Evolutionary conservation across 2,888 invertebrate genomes (phyloP).

Genomic region (Bedellia somnulentella): DNA sequence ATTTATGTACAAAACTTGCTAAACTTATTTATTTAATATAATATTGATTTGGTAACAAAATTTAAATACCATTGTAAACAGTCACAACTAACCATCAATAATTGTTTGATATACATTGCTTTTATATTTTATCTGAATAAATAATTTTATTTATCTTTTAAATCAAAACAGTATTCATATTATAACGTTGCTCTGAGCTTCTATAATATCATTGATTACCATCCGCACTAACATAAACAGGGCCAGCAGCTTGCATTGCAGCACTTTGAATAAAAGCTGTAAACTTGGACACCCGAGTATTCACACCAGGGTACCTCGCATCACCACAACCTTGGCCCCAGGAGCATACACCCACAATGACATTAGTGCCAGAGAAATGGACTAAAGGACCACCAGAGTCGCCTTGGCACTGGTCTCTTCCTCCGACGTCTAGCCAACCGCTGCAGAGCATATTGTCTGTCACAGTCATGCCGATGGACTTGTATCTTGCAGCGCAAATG

Average conservation of each 20-base stretch:
- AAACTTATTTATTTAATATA: too few species aligned
- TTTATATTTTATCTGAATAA: background rate
- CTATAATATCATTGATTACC: background rate
- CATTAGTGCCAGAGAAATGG: conserved; percentile 20
- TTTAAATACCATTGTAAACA: too few species aligned
- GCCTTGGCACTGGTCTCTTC: conserved; percentile 32
- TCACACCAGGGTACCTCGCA: conserved; percentile 22
- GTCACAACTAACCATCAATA: too few species aligned
- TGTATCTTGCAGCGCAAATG: conserved; percentile 16
- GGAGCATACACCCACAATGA: conserved; percentile 25
- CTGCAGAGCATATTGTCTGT: conserved; percentile 28
- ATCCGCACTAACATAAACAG: background rate
- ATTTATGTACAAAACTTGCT: too few species aligned
- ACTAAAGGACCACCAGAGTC: conserved; percentile 30
- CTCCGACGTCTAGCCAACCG: conserved; percentile 28
- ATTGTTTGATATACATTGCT: too few species aligned
- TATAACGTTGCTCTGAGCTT: background rate
- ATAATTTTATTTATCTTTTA: background rate
- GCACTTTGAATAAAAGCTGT: conserved; percentile 20
- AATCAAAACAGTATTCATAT: background rate
- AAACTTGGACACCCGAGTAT: conserved; percentile 21
- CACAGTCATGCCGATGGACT: conserved; percentile 13
- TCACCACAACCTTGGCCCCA: conserved; percentile 20
- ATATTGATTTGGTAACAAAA: too few species aligned
- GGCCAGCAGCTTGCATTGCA: conserved; percentile 15